A percentile compares a stretch with the other conserved stretches of the same genome.
These are phyloP conservation scores for Eudemis profundana DNA, from an alignment of 2,888 invertebrate genomes.

Conservation along the genomic window DNA sequence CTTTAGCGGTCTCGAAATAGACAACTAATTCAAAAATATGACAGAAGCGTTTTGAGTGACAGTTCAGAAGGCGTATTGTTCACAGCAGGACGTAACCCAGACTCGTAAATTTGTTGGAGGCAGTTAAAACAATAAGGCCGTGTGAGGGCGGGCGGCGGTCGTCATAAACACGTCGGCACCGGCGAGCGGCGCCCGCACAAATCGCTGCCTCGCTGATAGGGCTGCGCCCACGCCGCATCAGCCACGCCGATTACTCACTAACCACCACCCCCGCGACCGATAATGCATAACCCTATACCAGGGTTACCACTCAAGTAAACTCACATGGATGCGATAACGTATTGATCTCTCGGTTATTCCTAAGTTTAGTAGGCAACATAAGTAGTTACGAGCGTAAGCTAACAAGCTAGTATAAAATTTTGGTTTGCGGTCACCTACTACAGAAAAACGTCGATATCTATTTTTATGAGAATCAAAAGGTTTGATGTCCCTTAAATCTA, in stretches of 20 bases:
- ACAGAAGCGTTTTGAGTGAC: slow-evolving; percentile 41
- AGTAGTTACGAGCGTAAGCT: background rate
- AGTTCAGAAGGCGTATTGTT: slow-evolving; percentile 46
- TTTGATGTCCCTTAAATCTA: too few relatives aligned
- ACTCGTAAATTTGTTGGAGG: slow-evolving; percentile 72
- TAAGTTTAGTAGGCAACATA: background rate
- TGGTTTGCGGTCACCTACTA: too few relatives aligned
- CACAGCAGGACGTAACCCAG: slow-evolving; percentile 61
- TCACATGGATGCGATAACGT: background rate
- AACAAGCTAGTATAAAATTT: too few relatives aligned
- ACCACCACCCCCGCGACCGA: slow-evolving; percentile 57
- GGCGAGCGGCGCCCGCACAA: slow-evolving; percentile 71
- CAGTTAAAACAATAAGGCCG: slow-evolving; percentile 80
- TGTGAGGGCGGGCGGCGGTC: slow-evolving; percentile 74
- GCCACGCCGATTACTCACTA: slow-evolving; percentile 58
- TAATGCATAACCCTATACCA: slow-evolving; percentile 52
- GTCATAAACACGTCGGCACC: slow-evolving; percentile 78
- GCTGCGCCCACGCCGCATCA: slow-evolving; percentile 62
- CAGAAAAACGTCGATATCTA: too few relatives aligned
- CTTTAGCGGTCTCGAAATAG: background rate
- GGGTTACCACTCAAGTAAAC: slow-evolving; percentile 18
- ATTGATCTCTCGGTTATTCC: background rate
- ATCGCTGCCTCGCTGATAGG: slow-evolving; percentile 71
- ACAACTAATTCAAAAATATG: slow-evolving; percentile 11
- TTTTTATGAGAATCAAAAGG: too few relatives aligned